Conservation (phyloP, 2,888 invertebrate genomes). For the Tortricodes alternella region DNA sequence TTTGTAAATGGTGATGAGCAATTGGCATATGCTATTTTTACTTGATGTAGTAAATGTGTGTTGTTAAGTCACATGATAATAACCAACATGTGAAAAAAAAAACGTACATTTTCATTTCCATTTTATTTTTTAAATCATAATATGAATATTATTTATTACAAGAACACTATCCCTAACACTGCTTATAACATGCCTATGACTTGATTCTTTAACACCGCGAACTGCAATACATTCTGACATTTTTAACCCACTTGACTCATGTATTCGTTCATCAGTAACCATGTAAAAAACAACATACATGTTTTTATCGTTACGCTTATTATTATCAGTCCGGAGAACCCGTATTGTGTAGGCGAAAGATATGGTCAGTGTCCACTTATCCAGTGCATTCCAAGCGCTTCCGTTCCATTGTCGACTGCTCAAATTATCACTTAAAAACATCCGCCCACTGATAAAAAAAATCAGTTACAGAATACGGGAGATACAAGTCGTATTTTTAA, state of each 20-base stretch:
- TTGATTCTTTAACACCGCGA: no score
- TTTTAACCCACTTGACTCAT: background rate
- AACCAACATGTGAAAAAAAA: no score
- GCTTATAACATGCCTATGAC: no score
- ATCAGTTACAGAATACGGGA: conserved; percentile 34
- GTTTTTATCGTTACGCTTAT: conserved; percentile 3
- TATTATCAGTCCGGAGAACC: background rate
- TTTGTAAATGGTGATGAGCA: no score
- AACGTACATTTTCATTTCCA: no score
- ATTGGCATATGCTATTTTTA: no score
- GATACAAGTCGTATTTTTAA: conserved; percentile 10
- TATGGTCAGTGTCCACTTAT: conserved; percentile 71
- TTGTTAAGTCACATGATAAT: no score
- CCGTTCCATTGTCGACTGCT: conserved; percentile 51
- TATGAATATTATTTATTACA: no score
- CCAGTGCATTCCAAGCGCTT: conserved; percentile 59
- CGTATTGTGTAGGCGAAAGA: conserved; percentile 41
- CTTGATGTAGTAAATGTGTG: no score
- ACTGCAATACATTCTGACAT: no score
- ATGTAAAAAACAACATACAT: background rate
- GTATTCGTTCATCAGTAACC: background rate
- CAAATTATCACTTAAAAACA: conserved; percentile 61
- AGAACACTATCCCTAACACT: no score
- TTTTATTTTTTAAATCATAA: no score
- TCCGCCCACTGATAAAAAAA: conserved; percentile 57